Conservation (phyloP, 2,797 vertebrate species). For the Orestias chungarensis region DNA sequence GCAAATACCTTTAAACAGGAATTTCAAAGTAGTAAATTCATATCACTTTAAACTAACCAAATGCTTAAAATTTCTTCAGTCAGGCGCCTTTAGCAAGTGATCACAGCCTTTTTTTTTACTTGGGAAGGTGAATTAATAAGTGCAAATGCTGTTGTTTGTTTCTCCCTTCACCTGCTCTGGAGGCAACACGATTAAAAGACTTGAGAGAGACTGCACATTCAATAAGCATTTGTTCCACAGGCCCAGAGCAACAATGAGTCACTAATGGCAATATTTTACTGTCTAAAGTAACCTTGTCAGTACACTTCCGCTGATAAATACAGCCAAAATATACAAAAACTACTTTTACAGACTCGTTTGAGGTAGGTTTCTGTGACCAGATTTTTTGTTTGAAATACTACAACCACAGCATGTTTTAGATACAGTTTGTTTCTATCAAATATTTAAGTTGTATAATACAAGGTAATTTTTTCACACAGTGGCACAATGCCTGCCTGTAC, state of each 20-base stretch:
- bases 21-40: background rate
- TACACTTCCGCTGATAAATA: background rate
- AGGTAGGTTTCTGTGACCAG: background rate
- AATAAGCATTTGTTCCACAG: conserved; percentile 12
- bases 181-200: conserved; percentile 6
- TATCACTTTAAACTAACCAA: background rate
- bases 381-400: background rate
- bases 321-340: background rate
- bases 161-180: background rate
- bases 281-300: conserved; percentile 6
- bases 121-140: conserved; percentile 19
- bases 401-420: background rate
- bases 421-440: background rate
- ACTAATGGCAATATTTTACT: background rate
- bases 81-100: conserved; percentile 4
- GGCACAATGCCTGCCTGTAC: background rate
- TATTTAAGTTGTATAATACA: background rate
- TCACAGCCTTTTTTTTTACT: conserved; percentile 22
- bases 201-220: conserved; percentile 3
- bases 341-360: background rate
- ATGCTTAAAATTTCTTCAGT: background rate
- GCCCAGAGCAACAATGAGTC: conserved; percentile 5
- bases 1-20: background rate
- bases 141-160: background rate
- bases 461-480: background rate